Base-by-base conservation (phyloP, 2,113 vertebrate genomes). In the Tachycineta bicolor region DNA sequence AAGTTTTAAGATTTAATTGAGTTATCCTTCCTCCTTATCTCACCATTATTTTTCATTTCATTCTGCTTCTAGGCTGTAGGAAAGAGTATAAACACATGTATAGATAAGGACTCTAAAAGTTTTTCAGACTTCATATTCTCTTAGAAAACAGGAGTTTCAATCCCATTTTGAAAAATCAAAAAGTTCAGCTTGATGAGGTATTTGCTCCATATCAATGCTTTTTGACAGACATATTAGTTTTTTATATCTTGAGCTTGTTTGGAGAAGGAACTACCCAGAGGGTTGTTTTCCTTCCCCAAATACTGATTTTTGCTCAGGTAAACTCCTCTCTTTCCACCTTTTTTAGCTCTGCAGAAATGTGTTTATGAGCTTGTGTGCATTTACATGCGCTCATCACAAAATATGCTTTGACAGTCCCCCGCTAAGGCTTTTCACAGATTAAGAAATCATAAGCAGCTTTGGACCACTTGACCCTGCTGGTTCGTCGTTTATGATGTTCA, bases 401-500 rank as follows among this genome's bases (percentile, higher is more conserved):
- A 94, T 75, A 25, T 6, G 24, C 46, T 71, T 60, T 83, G 89
- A 79, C 85, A 90, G 14, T 65, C 33, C 31, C 90, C 86, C 1
- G 34, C 79, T 76, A 89, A 65, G 81, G 53, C 71, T 95, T 83
- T 81, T 90, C 47, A 70, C 49, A 92, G 87, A 87, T 86, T 95
- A 95, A 87, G 91, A 85, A 69, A 58, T 64, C 5, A 1, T 89
- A 93, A 94, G 82, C 60, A 60, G 53, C 63, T 93, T 93, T 93
- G 70, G 73, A 47, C 63, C 59, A 82, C 53, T 94, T 81, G 74
- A 75, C 79, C 60, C 43, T 69, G 50, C 78, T 77, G 37, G 67
- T 87, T 75, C 37, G 93, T 83, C 62, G 74, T 65, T 93, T 87
- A 84, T 82, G 83, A 82, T 81, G 59, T 77, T 94, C 62, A 89